These are phyloP conservation scores for Emydura subglobosa DNA, from an alignment of 2,113 vertebrate genomes.

Conservation along the genomic window DNA sequence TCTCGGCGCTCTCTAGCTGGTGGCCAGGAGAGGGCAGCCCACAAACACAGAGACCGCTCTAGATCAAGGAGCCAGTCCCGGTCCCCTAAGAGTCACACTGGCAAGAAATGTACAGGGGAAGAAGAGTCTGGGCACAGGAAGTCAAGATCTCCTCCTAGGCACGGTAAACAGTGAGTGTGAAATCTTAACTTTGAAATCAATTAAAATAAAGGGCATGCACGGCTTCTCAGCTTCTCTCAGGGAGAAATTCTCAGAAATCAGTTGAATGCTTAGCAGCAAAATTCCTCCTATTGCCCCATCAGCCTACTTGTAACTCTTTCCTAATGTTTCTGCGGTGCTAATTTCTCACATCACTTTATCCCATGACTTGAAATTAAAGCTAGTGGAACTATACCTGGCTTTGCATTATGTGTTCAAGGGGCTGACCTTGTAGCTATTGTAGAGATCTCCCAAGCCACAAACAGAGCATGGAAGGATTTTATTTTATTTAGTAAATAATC, in stretches of 20 bases:
- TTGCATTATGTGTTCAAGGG: neutral
- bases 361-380: neutral
- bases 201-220: rapidly evolving
- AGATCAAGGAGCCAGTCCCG: constrained; percentile 65
- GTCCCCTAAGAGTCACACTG: constrained; percentile 60
- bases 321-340: rapidly evolving
- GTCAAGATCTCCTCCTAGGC: constrained; percentile 63
- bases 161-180: constrained; percentile 73
- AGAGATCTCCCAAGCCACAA: neutral
- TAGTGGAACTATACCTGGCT: neutral
- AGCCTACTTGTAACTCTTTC: rapidly evolving
- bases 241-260: neutral
- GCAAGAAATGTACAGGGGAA: constrained; percentile 50
- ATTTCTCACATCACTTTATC: neutral
- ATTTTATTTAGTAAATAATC: neutral
- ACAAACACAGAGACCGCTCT: constrained; percentile 36
- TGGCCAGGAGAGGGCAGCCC: constrained; percentile 22
- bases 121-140: constrained; percentile 28
- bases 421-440: neutral
- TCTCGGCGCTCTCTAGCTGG: constrained; percentile 1
- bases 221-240: neutral
- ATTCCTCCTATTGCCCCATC: rapidly evolving
- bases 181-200: neutral
- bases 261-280: neutral
- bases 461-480: neutral